Conservation (phyloP, 2,797 vertebrate species). For the Gallirallus australis region DNA sequence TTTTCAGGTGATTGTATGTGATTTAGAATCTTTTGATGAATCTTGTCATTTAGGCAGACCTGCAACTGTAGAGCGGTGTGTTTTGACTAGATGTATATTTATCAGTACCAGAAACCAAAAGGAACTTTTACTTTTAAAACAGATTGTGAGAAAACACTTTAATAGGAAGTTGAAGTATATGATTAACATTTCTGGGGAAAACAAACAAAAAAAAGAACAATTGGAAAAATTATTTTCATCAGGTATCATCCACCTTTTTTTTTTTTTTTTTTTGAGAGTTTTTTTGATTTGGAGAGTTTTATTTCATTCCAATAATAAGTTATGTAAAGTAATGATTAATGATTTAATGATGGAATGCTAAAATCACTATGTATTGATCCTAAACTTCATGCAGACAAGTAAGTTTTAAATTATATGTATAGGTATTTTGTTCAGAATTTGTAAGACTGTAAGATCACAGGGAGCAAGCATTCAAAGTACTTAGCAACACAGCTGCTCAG, state of each 20-base stretch:
- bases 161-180: not conserved
- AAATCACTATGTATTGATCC: not conserved
- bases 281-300: not conserved
- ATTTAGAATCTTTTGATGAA: not conserved
- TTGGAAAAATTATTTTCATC: not conserved
- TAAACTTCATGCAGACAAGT: not conserved
- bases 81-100: not conserved
- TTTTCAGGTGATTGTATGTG: not conserved
- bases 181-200: not conserved
- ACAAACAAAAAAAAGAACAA: not conserved
- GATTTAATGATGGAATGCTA: not conserved
- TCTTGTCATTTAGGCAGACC: not conserved
- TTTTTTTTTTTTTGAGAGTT: not conserved
- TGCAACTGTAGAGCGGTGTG: not conserved
- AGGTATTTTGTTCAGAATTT: not conserved
- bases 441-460: conserved; percentile 8
- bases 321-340: not conserved
- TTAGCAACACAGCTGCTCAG: conserved; percentile 46
- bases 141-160: not conserved
- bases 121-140: not conserved
- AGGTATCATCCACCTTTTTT: not conserved
- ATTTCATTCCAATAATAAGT: not conserved
- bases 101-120: not conserved
- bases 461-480: not conserved
- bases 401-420: not conserved